A percentile compares a stretch with the other conserved stretches of the same genome.
Evolutionary conservation across 1,140 invertebrate species (phyloP).

Genomic region (Agraylea sexmaculata): DNA sequence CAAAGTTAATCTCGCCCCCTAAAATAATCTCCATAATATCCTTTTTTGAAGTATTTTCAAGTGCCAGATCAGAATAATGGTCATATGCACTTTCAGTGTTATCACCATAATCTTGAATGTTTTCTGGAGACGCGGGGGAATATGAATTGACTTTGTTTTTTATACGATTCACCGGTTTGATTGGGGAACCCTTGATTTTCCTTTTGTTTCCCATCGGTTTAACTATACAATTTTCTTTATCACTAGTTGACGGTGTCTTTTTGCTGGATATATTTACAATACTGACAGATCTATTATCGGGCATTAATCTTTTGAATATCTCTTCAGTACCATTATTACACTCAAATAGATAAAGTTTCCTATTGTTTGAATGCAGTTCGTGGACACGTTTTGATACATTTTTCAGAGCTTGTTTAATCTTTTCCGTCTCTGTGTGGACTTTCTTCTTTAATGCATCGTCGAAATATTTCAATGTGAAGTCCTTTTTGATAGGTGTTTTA

Average conservation of each 20-base stretch:
- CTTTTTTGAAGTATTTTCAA: conserved; percentile 11
- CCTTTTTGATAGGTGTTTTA: not conserved
- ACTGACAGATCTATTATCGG: conserved; percentile 6
- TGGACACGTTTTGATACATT: not conserved
- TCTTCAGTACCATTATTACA: conserved; percentile 10
- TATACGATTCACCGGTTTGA: no score
- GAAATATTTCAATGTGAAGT: conserved; percentile 9
- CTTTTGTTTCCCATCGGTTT: no score
- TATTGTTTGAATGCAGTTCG: conserved; percentile 6
- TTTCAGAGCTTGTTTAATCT: conserved; percentile 6
- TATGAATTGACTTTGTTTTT: no score
- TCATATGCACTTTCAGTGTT: conserved; percentile 3
- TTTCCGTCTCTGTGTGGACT: conserved; percentile 3
- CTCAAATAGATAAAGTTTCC: conserved; percentile 6
- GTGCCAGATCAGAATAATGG: not conserved
- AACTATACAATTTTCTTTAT: no score
- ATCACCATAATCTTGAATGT: conserved; percentile 8
- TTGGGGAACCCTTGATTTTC: no score
- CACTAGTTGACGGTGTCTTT: conserved; percentile 4
- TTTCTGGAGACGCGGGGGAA: no score
- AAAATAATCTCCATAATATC: conserved; percentile 20
- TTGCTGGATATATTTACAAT: conserved; percentile 10
- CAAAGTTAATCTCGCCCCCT: conserved; percentile 12
- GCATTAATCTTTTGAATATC: conserved; percentile 7
- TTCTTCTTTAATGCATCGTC: conserved; percentile 10